Conservation (phyloP, 2,797 vertebrate genomes). For the Cygnus olor region DNA sequence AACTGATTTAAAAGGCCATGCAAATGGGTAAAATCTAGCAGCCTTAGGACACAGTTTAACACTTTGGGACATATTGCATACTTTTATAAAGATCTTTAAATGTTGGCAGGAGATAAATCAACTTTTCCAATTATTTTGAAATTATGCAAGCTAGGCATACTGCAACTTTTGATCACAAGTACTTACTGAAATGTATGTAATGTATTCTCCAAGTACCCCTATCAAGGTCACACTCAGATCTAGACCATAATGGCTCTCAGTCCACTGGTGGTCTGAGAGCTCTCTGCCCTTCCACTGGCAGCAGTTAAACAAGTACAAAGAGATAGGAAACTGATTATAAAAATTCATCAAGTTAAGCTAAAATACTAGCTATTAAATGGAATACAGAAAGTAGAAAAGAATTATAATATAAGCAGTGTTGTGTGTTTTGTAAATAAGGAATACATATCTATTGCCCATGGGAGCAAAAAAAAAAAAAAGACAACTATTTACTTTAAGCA, state of each 20-base stretch:
- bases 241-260: background rate
- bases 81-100: conserved; percentile 71
- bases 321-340: background rate
- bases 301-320: rapidly evolving
- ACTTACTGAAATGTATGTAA: background rate
- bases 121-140: conserved; percentile 70
- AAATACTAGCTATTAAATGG: background rate
- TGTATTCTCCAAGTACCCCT: background rate
- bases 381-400: background rate
- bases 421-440: background rate
- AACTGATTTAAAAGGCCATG: conserved; percentile 70
- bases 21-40: conserved; percentile 75
- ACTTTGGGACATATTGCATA: conserved; percentile 69
- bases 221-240: background rate
- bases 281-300: background rate
- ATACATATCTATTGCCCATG: background rate
- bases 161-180: conserved; percentile 34
- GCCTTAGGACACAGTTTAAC: conserved; percentile 70
- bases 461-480: background rate
- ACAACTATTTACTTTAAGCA: background rate
- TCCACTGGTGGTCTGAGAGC: background rate
- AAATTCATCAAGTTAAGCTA: background rate
- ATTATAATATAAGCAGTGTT: background rate
- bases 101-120: conserved; percentile 72
- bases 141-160: conserved; percentile 67